phyloP scores from a whole-genome alignment of 2,888 invertebrate species.

The Octodonta nipae region DNA sequence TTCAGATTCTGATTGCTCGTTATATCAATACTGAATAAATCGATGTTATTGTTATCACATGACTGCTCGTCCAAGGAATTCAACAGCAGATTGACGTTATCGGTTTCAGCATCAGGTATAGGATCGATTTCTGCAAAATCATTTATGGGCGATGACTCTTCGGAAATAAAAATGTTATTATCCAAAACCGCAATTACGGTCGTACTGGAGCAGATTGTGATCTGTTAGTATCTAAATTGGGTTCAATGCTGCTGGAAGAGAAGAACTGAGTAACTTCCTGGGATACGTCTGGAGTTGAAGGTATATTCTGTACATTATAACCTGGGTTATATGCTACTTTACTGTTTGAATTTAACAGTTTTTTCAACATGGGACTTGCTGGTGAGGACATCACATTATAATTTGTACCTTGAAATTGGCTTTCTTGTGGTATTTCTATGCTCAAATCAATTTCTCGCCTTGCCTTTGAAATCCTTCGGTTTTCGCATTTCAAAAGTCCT shows the following conservation, averaged over 20 bases:
- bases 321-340: conserved; percentile 40
- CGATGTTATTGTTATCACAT: conserved; percentile 27
- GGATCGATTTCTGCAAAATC: conserved; percentile 60
- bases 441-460: conserved; percentile 29
- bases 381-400: conserved; percentile 53
- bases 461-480: conserved; percentile 19
- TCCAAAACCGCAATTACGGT: conserved; percentile 16
- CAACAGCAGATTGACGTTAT: conserved; percentile 52
- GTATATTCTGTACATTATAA: conserved; percentile 21
- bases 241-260: conserved; percentile 39
- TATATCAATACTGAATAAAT: conserved; percentile 20
- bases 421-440: conserved; percentile 19
- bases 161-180: conserved; percentile 7
- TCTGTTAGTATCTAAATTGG: conserved; percentile 32
- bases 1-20: conserved; percentile 19
- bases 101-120: conserved; percentile 45
- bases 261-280: conserved; percentile 52
- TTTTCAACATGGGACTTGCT: conserved; percentile 47
- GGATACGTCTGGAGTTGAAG: conserved; percentile 23
- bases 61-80: conserved; percentile 44
- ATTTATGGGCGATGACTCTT: conserved; percentile 7
- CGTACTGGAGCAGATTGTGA: conserved; percentile 64
- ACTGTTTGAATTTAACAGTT: conserved; percentile 38
- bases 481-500: conserved; percentile 20
- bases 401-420: conserved; percentile 25